Percentiles rank a stretch among this genome's conserved stretches.
Conservation (phyloP, 2,888 invertebrate species). For the Campopleginae sp. region DNA sequence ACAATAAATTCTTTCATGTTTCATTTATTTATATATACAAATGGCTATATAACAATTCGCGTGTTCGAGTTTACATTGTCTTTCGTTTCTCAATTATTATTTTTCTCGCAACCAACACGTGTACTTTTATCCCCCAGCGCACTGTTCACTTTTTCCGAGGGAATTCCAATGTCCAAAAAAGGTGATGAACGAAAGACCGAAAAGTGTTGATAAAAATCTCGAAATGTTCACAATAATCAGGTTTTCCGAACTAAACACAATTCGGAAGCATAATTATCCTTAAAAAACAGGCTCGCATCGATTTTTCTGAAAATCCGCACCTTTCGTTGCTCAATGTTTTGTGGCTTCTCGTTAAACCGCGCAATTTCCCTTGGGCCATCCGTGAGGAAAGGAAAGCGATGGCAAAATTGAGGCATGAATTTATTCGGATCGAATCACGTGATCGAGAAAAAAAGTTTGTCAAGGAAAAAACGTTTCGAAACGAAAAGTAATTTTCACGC, state of each 20-base stretch:
- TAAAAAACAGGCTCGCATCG: not conserved
- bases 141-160: not conserved
- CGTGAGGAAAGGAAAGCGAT: not conserved
- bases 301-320: not conserved
- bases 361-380: too few relatives aligned
- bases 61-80: slow-evolving; percentile 77
- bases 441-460: slow-evolving; percentile 6
- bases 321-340: not conserved
- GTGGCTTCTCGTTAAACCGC: not conserved
- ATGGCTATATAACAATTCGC: slow-evolving; percentile 85
- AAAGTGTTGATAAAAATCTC: not conserved
- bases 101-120: slow-evolving; percentile 34
- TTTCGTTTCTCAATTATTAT: slow-evolving; percentile 14
- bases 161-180: not conserved
- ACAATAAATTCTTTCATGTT: slow-evolving; percentile 67
- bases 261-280: slow-evolving; percentile 1
- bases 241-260: not conserved
- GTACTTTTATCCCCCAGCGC: slow-evolving; percentile 50
- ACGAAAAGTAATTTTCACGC: not conserved
- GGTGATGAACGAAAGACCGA: not conserved
- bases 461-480: slow-evolving; percentile 28
- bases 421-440: slow-evolving; percentile 8
- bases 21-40: slow-evolving; percentile 72
- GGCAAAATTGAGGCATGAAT: not conserved
- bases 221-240: not conserved